These are phyloP conservation scores for Stegodyphus dumicola DNA, from an alignment of 1,140 invertebrate species.

Conservation along the genomic window DNA sequence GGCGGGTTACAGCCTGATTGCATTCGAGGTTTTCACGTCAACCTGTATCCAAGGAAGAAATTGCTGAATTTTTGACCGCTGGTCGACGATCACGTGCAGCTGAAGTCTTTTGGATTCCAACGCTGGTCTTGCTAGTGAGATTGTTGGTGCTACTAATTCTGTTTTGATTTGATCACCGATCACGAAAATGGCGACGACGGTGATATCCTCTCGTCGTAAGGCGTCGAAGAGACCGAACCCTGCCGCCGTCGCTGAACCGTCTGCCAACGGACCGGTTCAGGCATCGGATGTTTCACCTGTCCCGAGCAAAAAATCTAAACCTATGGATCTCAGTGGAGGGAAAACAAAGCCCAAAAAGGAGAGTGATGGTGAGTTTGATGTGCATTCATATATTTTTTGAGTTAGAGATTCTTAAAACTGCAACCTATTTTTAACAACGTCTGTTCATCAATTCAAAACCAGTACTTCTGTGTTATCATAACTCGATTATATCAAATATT, in stretches of 20 bases:
- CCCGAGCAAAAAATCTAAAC: slow-evolving; percentile 43
- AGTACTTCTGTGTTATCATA: too few species aligned
- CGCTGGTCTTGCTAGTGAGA: too few species aligned
- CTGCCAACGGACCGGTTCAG: slow-evolving; percentile 47
- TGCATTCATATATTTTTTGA: too few species aligned
- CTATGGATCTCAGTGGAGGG: neutral
- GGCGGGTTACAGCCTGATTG: too few species aligned
- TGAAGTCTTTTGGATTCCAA: neutral
- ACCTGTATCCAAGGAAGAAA: neutral
- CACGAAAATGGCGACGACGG: slow-evolving; percentile 52
- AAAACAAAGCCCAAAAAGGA: slow-evolving; percentile 41
- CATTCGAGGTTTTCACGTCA: too few species aligned
- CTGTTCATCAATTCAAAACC: too few species aligned
- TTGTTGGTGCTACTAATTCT: too few species aligned
- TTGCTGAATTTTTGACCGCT: neutral
- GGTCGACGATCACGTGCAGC: neutral
- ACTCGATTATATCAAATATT: too few species aligned
- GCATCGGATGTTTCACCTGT: slow-evolving; percentile 12
- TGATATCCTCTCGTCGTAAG: slow-evolving; percentile 42
- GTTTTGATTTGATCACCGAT: too few species aligned
- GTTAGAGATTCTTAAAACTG: too few species aligned
- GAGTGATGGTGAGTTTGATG: slow-evolving; percentile 32
- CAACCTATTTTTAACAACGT: too few species aligned
- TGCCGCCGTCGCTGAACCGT: slow-evolving; percentile 50
- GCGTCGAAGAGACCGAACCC: slow-evolving; percentile 49